phyloP scores from a whole-genome alignment of 1,140 invertebrate species.

The Paracyclopina nana region DNA sequence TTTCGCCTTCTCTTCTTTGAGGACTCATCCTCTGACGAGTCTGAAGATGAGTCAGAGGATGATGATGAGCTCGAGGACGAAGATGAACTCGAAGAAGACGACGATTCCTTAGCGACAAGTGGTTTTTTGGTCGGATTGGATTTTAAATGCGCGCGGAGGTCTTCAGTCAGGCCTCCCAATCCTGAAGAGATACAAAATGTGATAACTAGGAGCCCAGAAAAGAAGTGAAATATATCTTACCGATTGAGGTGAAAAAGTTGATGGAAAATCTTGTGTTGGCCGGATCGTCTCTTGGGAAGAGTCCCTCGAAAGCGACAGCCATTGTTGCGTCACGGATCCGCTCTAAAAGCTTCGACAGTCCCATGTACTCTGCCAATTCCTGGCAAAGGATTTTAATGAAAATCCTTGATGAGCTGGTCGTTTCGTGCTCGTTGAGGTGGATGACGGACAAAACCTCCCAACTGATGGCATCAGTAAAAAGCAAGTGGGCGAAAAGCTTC shows the following conservation, averaged over 20 bases:
- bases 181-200: too few species aligned
- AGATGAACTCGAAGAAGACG: conserved; percentile 10
- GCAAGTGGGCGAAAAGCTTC: conserved; percentile 89
- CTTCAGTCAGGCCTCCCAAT: conserved; percentile 84
- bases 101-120: background rate
- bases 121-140: background rate
- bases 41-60: conserved; percentile 23
- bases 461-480: conserved; percentile 89
- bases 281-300: conserved; percentile 89
- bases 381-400: conserved; percentile 92
- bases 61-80: conserved; percentile 19
- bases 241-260: conserved; percentile 98
- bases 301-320: conserved; percentile 61
- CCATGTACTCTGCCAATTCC: conserved; percentile 91
- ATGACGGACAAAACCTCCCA: conserved; percentile 75
- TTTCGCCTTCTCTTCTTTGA: conserved; percentile 15
- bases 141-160: conserved; percentile 71
- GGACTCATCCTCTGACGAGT: conserved; percentile 27
- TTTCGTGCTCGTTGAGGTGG: conserved; percentile 86
- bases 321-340: conserved; percentile 72
- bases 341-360: conserved; percentile 68
- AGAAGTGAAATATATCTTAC: too few species aligned
- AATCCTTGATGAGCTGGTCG: conserved; percentile 86
- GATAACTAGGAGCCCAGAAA: too few species aligned
- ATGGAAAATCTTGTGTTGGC: conserved; percentile 94